Percentiles rank a stretch among this genome's conserved stretches.
These are phyloP conservation scores for Drosophila planitibia DNA, from an alignment of 2,888 invertebrate species.

Conservation along the genomic window DNA sequence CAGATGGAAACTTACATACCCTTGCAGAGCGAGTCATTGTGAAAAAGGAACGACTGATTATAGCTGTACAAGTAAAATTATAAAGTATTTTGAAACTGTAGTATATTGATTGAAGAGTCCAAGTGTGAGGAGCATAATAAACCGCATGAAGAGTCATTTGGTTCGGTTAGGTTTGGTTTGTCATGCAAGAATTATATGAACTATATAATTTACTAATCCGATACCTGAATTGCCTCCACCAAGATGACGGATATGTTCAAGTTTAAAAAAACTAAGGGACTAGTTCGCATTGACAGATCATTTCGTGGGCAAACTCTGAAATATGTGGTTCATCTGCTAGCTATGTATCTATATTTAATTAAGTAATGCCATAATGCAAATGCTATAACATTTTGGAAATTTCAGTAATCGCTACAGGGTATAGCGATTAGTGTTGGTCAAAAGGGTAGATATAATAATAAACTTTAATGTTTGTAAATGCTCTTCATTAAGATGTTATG, in stretches of 20 bases:
- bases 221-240: background rate
- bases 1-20: background rate
- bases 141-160: background rate
- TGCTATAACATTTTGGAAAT: background rate
- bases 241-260: background rate
- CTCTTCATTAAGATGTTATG: slow-evolving; percentile 46
- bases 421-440: background rate
- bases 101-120: background rate
- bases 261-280: background rate
- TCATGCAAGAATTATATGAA: background rate
- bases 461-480: slow-evolving; percentile 28
- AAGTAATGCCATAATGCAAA: no score
- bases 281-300: background rate
- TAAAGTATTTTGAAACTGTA: background rate
- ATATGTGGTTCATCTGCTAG: background rate
- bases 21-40: background rate
- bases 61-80: background rate
- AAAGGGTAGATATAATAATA: slow-evolving; percentile 9
- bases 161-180: background rate
- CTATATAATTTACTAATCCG: background rate
- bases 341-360: background rate
- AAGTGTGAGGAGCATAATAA: background rate
- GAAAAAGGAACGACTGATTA: background rate
- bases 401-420: background rate
- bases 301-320: background rate